Base-by-base conservation (phyloP, 2,113 vertebrate species). In the Menidia beryllina region DNA sequence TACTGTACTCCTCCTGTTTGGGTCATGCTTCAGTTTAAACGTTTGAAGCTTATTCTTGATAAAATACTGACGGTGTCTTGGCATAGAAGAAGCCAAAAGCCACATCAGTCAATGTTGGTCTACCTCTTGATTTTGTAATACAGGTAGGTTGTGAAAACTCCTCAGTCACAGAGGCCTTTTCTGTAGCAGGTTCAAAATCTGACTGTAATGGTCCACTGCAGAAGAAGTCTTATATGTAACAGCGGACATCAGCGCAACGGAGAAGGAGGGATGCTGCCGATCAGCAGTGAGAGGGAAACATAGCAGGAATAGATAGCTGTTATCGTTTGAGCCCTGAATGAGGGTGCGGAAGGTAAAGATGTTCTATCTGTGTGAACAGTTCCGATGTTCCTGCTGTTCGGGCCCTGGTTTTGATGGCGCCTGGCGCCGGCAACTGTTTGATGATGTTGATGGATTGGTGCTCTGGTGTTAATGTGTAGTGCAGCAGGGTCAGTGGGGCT, bases 361-460 rank as follows among this genome's bases (percentile, higher is more conserved):
- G n/a, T n/a, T 55, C 43, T 53, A 24, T 45, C 14, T 61, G 59
- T 45, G 12, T 52, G 59, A 69, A 49, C 67, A n/a, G 60, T 30
- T 26, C 52, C 36, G 77, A 79, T 68, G 62, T 80, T 63, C 25
- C 57, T 56, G 45, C 67, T 50, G 66, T 65, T n/a, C 63, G 20
- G 77, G 69, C 70, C 74, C 70, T 84, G 75, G 73, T 72, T 88
- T 73, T 64, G 73, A 82, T 14, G 56, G 51, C 1, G 36, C 27
- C 75, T 81, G 83, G 60, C 82, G 74, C 76, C 77, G 51, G 65
- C 2, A 20, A 21, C 61, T 86, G 90, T 83, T 86, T 88, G 86
- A 79, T 88, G 75, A 77, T 72, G 85, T 53, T 88, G 88, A 91
- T 86, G 87, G 84, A 90, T 91, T 52, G 45, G 69, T 20, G 65